Base-by-base conservation (phyloP, 2,113 vertebrate species). In the Takifugu flavidus region DNA sequence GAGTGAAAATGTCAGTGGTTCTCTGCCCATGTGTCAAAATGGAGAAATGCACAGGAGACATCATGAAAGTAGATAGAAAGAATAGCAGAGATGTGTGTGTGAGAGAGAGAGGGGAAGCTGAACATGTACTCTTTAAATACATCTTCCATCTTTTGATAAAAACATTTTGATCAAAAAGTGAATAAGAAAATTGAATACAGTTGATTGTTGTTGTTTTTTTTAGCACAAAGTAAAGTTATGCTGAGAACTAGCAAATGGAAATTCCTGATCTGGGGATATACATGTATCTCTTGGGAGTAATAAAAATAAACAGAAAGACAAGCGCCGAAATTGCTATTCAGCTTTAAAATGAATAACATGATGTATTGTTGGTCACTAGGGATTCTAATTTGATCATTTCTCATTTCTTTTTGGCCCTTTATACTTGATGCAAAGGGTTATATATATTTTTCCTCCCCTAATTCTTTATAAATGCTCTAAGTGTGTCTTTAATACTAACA, bases 1-100 rank as follows among this genome's bases (percentile, higher is more conserved):
- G 27, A 49, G 61, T 49, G 49, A 64, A 75, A 71, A 75, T 76
- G 65, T 81, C 80, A 81, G 28, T 25, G 5, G 68, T 53, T 75
- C 49, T 64, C 15, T 63, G 59, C 49, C 46, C 62, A 56, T 49
- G 42, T 51, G 56, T 62, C 44, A 57, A 58, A 59, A 46, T 59
- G 26, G 28, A 59, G 55, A 71, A 65, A 53, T 58, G 45, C 62
- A 65, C 53, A 6, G 34, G 59, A 70, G 67, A 65, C 51, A 59
- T 13, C 25, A 43, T 39, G 1, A 27, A 13, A 66, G 42, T 27
- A 15, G 64, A 1, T 11, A 45, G 53, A 53, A 46, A 62, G 39
- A 68, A 67, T 34, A 62, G 63, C 25, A 20, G 12, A 28, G 27
- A 29, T 53, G 31, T 31, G 25, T 15, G 53, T 44, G 25, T 15